phyloP scores from a whole-genome alignment of 2,113 vertebrate genomes.

The Peromyscus leucopus region DNA sequence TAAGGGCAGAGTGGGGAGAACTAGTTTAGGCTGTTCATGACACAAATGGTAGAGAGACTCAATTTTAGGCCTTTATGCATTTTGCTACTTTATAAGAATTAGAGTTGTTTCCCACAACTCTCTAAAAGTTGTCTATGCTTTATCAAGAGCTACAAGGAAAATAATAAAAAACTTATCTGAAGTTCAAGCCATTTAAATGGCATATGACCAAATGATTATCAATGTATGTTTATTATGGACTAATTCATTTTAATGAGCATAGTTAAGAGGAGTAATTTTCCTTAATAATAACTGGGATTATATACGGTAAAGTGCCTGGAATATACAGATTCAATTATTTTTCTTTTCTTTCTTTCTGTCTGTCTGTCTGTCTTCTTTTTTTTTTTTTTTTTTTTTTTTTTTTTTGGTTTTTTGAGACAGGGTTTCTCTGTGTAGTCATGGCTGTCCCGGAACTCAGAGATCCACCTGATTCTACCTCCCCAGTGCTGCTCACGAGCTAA shows the following conservation, averaged over 20 bases:
- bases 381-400: background rate
- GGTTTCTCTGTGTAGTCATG: no score
- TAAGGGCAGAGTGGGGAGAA: background rate
- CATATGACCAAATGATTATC: conserved; percentile 44
- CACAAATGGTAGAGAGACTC: background rate
- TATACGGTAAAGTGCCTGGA: background rate
- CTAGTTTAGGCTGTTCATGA: background rate
- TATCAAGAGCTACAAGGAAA: conserved; percentile 21
- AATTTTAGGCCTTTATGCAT: background rate
- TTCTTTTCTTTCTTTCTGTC: background rate
- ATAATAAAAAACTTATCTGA: background rate
- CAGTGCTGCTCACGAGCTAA: no score
- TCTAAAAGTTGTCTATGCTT: conserved; percentile 7
- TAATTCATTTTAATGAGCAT: background rate
- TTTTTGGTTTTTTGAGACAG: no score
- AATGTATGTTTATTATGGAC: background rate
- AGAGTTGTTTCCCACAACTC: background rate
- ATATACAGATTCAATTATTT: background rate
- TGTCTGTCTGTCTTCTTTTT: no score
- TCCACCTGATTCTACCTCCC: no score
- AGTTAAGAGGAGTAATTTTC: background rate
- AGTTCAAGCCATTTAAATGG: conserved; percentile 25
- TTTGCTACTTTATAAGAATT: conserved; percentile 38
- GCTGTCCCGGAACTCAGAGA: no score
- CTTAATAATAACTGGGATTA: background rate